These are phyloP conservation scores for Pseudomugil tenellus DNA, from an alignment of 2,797 vertebrate genomes.

Conservation along the genomic window DNA sequence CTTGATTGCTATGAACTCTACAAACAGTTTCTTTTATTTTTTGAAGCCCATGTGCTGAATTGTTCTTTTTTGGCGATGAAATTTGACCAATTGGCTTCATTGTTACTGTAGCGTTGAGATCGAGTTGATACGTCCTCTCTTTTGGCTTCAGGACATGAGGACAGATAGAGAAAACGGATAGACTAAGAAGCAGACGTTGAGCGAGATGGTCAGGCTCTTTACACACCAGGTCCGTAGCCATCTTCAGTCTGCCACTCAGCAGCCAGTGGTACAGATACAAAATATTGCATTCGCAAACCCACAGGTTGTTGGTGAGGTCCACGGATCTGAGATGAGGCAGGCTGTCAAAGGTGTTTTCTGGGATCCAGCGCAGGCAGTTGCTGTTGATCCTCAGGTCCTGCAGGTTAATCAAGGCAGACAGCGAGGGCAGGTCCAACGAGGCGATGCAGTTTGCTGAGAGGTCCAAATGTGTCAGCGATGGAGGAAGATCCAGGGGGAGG, in stretches of 20 bases:
- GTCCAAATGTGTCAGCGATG: slow-evolving; percentile 80
- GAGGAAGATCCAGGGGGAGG: slow-evolving; percentile 76
- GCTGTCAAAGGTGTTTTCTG: slow-evolving; percentile 78
- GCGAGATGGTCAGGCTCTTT: slow-evolving; percentile 78
- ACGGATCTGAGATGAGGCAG: slow-evolving; percentile 74
- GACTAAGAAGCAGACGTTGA: slow-evolving; percentile 77
- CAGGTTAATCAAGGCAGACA: slow-evolving; percentile 79
- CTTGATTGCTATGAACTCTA: slow-evolving; percentile 1
- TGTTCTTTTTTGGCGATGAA: slow-evolving; percentile 8
- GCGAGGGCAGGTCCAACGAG: slow-evolving; percentile 71
- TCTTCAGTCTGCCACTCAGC: slow-evolving; percentile 70
- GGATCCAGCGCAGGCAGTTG: slow-evolving; percentile 82
- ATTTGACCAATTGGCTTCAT: slow-evolving; percentile 1
- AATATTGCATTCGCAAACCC: slow-evolving; percentile 84
- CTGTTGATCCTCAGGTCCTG: slow-evolving; percentile 84
- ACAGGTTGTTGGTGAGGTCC: slow-evolving; percentile 79
- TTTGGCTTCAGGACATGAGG: slow-evolving; percentile 70
- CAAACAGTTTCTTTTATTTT: slow-evolving; percentile 4
- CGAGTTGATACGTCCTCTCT: slow-evolving; percentile 26
- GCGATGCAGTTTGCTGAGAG: slow-evolving; percentile 84
- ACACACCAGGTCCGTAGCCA: slow-evolving; percentile 80
- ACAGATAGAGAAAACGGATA: slow-evolving; percentile 79
- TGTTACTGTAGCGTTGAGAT: slow-evolving; percentile 14
- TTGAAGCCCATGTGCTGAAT: slow-evolving; percentile 12
- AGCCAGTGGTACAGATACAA: slow-evolving; percentile 84